These are phyloP conservation scores for Rugalucina vietnamica DNA, from an alignment of 2,888 invertebrate species.

Conservation along the genomic window DNA sequence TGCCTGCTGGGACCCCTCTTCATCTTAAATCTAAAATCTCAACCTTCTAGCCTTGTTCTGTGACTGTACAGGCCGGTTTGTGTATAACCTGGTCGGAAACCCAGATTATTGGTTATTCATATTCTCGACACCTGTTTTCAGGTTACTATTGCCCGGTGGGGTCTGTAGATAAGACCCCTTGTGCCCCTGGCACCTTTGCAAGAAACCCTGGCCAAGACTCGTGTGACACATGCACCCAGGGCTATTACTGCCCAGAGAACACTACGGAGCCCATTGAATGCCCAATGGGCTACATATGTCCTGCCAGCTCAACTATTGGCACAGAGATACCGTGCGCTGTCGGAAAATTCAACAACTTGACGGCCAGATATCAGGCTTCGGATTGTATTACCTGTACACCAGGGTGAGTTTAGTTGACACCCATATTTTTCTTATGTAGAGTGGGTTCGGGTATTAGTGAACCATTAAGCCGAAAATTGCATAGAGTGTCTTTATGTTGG, in stretches of 20 bases:
- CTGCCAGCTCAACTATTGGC: conserved; percentile 53
- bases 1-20: too few relatives aligned
- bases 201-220: conserved; percentile 69
- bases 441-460: neutral
- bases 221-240: conserved; percentile 76
- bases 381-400: conserved; percentile 79
- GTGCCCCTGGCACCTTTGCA: conserved; percentile 74
- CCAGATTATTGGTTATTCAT: too few relatives aligned
- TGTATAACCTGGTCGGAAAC: too few relatives aligned
- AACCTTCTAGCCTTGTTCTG: too few relatives aligned
- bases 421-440: neutral
- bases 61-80: too few relatives aligned
- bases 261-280: conserved; percentile 79
- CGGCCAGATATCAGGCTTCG: conserved; percentile 63
- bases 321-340: conserved; percentile 73
- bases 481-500: too few relatives aligned
- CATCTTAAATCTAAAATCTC: too few relatives aligned
- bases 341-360: conserved; percentile 81
- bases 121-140: conserved; percentile 60
- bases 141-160: conserved; percentile 78
- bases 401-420: conserved; percentile 70
- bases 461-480: too few relatives aligned
- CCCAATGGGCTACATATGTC: conserved; percentile 79
- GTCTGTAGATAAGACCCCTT: conserved; percentile 69
- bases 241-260: conserved; percentile 78